Percentiles rank a stretch among this genome's conserved stretches.
Evolutionary conservation across 2,888 invertebrate genomes (phyloP).

Genomic region (Papilio demoleus): DNA sequence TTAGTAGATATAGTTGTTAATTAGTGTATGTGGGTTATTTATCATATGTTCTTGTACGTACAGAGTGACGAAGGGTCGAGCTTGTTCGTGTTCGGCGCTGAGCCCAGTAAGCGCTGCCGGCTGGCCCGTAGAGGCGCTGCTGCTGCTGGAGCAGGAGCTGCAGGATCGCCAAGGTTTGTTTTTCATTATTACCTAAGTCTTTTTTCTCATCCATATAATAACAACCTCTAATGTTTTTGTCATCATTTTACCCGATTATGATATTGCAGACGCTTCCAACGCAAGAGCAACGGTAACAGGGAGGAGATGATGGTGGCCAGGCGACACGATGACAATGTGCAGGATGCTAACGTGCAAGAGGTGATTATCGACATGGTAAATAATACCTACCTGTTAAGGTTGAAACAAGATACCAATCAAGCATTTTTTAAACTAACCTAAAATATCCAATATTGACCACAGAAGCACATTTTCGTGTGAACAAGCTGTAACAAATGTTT

Average conservation of each 20-base stretch:
- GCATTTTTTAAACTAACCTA: too few relatives aligned
- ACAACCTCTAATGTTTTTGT: too few relatives aligned
- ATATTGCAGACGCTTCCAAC: conserved; percentile 55
- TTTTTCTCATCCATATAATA: too few relatives aligned
- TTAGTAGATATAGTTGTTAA: background rate
- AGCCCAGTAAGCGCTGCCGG: conserved; percentile 67
- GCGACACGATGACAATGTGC: conserved; percentile 64
- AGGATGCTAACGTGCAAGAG: conserved; percentile 65
- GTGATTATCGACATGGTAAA: too few relatives aligned
- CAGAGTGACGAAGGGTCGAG: conserved; percentile 56
- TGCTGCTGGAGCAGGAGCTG: conserved; percentile 53
- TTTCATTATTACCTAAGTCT: background rate
- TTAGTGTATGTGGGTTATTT: background rate
- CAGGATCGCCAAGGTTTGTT: conserved; percentile 38
- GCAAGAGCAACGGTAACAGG: conserved; percentile 71
- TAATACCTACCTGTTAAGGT: too few relatives aligned
- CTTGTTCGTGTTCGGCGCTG: conserved; percentile 57
- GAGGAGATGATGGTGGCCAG: conserved; percentile 72
- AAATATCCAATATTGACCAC: too few relatives aligned
- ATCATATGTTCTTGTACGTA: conserved; percentile 25
- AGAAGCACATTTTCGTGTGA: too few relatives aligned
- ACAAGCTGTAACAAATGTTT: too few relatives aligned
- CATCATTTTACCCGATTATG: background rate
- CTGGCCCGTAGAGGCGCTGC: conserved; percentile 57
- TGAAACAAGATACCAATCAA: too few relatives aligned